phyloP scores from a whole-genome alignment of 2,888 invertebrate genomes.

The Idaea dimidiata region DNA sequence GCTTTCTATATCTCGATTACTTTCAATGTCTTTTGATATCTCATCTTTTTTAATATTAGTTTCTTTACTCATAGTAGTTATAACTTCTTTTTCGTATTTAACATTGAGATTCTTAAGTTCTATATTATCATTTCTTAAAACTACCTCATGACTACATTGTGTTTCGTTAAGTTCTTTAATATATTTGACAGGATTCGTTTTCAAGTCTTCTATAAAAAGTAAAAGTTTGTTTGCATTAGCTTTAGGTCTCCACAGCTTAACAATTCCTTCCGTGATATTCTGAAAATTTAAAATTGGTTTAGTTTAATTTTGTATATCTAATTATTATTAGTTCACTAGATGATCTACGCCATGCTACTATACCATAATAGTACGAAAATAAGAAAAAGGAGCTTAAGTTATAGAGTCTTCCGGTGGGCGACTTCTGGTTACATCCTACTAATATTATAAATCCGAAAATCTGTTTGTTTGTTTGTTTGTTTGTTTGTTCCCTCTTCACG shows the following conservation, averaged over 20 bases:
- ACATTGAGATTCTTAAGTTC: background rate
- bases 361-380: no score
- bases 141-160: background rate
- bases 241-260: constrained; percentile 66
- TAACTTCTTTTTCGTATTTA: constrained; percentile 13
- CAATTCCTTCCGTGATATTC: constrained; percentile 65
- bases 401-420: no score
- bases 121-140: constrained; percentile 5
- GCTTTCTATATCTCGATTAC: constrained; percentile 37
- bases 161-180: constrained; percentile 24
- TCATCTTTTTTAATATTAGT: constrained; percentile 32
- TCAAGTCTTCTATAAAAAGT: constrained; percentile 55
- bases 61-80: constrained; percentile 13
- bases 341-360: background rate
- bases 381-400: no score
- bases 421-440: no score
- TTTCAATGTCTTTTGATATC: constrained; percentile 14
- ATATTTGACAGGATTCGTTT: constrained; percentile 56
- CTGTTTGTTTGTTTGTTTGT: no score
- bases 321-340: no score
- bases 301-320: background rate
- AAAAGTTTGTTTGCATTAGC: constrained; percentile 61
- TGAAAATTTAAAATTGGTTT: constrained; percentile 38
- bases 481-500: no score
- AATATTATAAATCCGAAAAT: no score